Base-by-base conservation (phyloP, 2,888 invertebrate genomes). In the Perizoma affinitatum region DNA sequence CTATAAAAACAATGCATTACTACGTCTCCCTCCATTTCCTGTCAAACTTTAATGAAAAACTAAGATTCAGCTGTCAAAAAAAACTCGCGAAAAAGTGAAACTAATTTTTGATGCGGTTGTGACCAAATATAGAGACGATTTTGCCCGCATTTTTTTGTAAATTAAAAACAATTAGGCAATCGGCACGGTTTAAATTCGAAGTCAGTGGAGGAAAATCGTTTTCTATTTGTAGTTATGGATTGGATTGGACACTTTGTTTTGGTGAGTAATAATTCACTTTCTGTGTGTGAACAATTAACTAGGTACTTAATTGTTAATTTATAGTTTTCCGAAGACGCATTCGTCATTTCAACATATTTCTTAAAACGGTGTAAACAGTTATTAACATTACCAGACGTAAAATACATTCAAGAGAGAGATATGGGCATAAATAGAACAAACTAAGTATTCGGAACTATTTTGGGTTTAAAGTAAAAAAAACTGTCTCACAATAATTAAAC, bases 101-200 rank as follows among this genome's bases (percentile, higher is more conserved):
- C 63, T 35, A 59, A 63, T 58, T 56, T 22, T 41, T 41, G 55
- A 43, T 47, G 11, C 40, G 38, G 8, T 38, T 48, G 54, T 55
- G 43, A 55, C 5, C 43, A 49, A 45, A 59, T 41, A 6, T 44
- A 41, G 48, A 50, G 47, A 62, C 51, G 62, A 47, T 51, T 54
- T 34, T n/a, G 45, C 63, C 63, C 63, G 63, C 52, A 63, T 58
- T 63, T 63, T 22, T 55, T 52, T 52, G 46, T 8, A n/a, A 54
- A 45, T 49, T 43, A 40, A 33, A 54, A 55, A 52, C 44, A 47
- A 58, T 63, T 63, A 48, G 41, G 63, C 49, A 63, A 63, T 52
- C 36, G 46, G 22, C 45, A 54, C 38, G 55, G 58, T 63, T 63
- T 63, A 63, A 53, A 63, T 59, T 55, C 45, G 42, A 8, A 11